Percentiles rank a stretch among this genome's conserved stretches.
phyloP scores from a whole-genome alignment of 1,140 invertebrate genomes.

The Papilio machaon region DNA sequence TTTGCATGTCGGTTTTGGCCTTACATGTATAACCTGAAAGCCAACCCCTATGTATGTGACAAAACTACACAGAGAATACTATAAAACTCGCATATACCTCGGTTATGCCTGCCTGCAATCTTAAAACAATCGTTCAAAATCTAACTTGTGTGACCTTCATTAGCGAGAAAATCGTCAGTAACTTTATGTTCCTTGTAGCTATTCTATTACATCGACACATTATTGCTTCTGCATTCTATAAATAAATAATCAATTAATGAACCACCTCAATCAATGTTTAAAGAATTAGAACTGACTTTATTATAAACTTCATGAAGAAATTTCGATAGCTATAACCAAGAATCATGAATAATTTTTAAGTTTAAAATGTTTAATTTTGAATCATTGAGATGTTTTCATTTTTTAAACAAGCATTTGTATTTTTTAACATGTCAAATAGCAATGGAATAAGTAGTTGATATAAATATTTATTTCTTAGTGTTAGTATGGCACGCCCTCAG shows the following conservation, averaged over 20 bases:
- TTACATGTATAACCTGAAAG: not conserved
- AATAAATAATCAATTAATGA: not conserved
- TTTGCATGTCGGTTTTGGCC: not conserved
- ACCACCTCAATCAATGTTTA: not conserved
- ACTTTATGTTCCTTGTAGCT: conserved; percentile 5
- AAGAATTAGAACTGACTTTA: not conserved
- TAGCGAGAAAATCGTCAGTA: not conserved
- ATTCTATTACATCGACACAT: not conserved
- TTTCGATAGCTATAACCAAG: too few species aligned
- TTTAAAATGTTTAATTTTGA: too few species aligned
- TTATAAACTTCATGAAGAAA: not conserved
- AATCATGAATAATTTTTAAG: too few species aligned
- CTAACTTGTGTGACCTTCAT: not conserved
- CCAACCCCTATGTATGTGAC: not conserved
- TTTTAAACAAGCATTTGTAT: too few species aligned
- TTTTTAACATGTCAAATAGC: not conserved
- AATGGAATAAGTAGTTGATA: not conserved
- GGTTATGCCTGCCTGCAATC: not conserved
- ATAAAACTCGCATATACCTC: not conserved
- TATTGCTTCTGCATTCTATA: not conserved
- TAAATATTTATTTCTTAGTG: not conserved
- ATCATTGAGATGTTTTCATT: too few species aligned
- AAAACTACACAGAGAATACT: not conserved
- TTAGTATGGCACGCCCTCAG: not conserved
- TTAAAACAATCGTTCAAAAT: not conserved